A percentile compares a stretch with the other conserved stretches of the same genome.
phyloP scores from a whole-genome alignment of 2,797 vertebrate species.

The Lutra lutra region DNA sequence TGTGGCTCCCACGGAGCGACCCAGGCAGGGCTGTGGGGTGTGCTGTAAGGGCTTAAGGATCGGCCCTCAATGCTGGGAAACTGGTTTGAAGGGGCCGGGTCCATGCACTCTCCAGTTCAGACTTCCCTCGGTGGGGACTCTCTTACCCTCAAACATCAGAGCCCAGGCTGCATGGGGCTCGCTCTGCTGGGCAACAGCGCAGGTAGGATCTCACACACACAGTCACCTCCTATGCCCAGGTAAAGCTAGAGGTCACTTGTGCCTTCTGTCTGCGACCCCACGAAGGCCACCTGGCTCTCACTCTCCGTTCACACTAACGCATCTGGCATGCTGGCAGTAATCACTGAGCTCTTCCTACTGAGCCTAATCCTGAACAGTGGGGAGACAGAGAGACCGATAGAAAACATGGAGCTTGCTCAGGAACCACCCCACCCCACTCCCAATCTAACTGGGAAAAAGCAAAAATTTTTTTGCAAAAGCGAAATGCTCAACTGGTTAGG shows the following conservation, averaged over 20 bases:
- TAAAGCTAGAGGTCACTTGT: background rate
- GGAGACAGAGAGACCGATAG: background rate
- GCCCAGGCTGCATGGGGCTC: background rate
- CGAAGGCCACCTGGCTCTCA: no score
- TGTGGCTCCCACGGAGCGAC: background rate
- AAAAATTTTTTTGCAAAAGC: background rate
- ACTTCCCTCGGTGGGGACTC: background rate
- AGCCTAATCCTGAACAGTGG: background rate
- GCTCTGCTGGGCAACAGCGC: rapidly evolving
- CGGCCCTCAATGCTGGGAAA: no score
- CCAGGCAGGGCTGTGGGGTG: no score
- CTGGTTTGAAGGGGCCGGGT: background rate
- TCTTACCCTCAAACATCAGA: background rate
- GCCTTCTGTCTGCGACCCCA: background rate
- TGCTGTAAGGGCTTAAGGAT: background rate
- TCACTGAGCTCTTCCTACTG: background rate
- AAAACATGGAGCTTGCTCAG: background rate
- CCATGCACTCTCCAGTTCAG: no score
- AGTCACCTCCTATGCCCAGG: background rate
- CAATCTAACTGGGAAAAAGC: background rate
- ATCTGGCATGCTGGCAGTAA: background rate
- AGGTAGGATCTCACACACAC: background rate
- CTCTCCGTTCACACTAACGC: background rate
- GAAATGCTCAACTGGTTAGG: no score
- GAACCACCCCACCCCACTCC: no score